Evolutionary conservation across 2,797 vertebrate genomes (phyloP).

Genomic region (Botia kubotai): DNA sequence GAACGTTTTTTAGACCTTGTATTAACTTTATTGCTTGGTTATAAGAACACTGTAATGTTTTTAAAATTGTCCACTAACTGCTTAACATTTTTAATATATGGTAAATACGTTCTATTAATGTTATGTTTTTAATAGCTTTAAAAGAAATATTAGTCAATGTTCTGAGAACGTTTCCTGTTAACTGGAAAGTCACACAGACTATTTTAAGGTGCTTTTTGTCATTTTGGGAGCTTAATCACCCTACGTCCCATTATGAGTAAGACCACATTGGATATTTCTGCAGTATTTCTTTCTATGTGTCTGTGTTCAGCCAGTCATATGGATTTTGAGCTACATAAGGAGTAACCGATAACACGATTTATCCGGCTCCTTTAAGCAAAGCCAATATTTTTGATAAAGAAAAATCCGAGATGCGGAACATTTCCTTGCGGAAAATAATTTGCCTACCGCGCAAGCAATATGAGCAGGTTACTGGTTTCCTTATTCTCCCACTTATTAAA

Average conservation of each 20-base stretch:
- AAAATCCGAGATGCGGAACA: not conserved
- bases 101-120: no score
- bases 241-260: not conserved
- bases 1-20: no score
- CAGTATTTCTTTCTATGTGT: conserved; percentile 6
- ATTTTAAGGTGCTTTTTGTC: not conserved
- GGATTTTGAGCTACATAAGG: no score
- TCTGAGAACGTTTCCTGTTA: no score
- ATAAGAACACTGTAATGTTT: no score
- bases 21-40: no score
- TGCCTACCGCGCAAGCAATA: not conserved
- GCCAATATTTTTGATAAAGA: not conserved
- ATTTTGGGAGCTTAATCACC: not conserved
- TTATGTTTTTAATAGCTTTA: no score
- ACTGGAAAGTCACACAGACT: not conserved
- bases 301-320: no score
- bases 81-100: no score
- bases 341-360: not conserved
- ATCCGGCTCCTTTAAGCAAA: conserved; percentile 4
- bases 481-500: conserved; percentile 4
- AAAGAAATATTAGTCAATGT: no score
- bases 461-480: conserved; percentile 3
- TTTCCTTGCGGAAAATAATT: not conserved
- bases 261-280: not conserved
- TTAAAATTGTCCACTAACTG: no score